Conservation (phyloP, 2,113 vertebrate species). For the Lanius collurio region DNA sequence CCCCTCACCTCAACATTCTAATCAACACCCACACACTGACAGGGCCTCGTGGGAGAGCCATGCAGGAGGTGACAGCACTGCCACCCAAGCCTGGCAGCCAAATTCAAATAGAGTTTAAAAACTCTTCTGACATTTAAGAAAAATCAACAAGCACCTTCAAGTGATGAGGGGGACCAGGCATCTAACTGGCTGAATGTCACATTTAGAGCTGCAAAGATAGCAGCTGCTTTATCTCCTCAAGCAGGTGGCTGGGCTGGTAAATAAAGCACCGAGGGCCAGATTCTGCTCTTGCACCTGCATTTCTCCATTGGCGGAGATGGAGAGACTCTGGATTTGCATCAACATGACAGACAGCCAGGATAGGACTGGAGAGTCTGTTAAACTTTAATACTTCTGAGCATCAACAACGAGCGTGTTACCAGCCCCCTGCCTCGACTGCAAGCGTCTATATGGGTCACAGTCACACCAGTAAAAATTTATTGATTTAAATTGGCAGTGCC, state of each 20-base stretch:
- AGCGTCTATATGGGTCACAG: neutral
- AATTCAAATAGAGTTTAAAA: slow-evolving; percentile 67
- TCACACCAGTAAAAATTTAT: slow-evolving; percentile 22
- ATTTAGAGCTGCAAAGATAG: slow-evolving; percentile 75
- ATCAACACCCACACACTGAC: neutral
- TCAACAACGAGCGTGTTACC: neutral
- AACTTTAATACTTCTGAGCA: slow-evolving; percentile 70
- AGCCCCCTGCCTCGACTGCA: neutral
- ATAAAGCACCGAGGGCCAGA: slow-evolving; percentile 51
- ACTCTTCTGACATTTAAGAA: slow-evolving; percentile 79
- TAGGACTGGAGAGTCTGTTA: slow-evolving; percentile 57
- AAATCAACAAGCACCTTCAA: slow-evolving; percentile 77
- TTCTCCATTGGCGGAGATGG: fast-evolving
- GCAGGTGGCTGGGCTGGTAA: slow-evolving; percentile 74
- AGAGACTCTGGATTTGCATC: neutral
- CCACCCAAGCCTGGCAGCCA: neutral
- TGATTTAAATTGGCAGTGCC: slow-evolving; percentile 41
- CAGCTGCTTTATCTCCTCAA: slow-evolving; percentile 78
- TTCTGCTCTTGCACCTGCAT: neutral
- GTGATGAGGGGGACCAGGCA: slow-evolving; percentile 63
- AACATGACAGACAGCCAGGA: neutral
- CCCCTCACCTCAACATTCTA: neutral
- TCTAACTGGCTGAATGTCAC: slow-evolving; percentile 78
- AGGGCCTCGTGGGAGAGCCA: neutral
- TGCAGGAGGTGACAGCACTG: neutral